phyloP scores from a whole-genome alignment of 2,888 invertebrate genomes.

The Acleris emargana region DNA sequence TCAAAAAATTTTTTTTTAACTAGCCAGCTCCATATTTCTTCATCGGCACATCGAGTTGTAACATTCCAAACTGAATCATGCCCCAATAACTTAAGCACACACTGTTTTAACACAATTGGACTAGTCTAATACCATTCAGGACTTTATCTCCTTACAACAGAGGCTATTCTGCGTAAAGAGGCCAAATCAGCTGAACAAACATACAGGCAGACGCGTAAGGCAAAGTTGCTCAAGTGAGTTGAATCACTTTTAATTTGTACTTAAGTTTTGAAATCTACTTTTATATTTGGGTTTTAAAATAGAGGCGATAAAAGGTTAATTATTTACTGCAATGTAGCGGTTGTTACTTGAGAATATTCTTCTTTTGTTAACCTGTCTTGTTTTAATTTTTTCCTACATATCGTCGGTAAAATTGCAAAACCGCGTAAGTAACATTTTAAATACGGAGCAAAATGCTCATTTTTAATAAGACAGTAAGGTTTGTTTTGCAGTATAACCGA shows the following conservation, averaged over 20 bases:
- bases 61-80: conserved; percentile 36
- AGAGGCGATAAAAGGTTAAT: not conserved
- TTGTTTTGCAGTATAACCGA: no score
- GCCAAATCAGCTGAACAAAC: conserved; percentile 31
- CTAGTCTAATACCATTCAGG: not conserved
- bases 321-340: no score
- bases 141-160: conserved; percentile 1
- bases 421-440: no score
- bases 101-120: conserved; percentile 23
- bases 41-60: not conserved
- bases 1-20: no score
- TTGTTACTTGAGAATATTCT: no score
- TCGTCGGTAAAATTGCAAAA: no score
- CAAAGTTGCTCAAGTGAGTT: conserved; percentile 11
- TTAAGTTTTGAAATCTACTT: not conserved
- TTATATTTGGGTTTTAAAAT: not conserved
- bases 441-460: no score
- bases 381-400: no score
- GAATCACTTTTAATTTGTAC: conserved; percentile 23
- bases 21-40: no score
- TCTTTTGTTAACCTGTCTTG: no score
- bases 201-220: conserved; percentile 20
- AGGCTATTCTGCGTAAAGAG: not conserved
- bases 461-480: no score
- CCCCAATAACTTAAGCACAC: conserved; percentile 23